These are phyloP conservation scores for Lithodes maja DNA, from an alignment of 2,888 invertebrate species.

Conservation along the genomic window DNA sequence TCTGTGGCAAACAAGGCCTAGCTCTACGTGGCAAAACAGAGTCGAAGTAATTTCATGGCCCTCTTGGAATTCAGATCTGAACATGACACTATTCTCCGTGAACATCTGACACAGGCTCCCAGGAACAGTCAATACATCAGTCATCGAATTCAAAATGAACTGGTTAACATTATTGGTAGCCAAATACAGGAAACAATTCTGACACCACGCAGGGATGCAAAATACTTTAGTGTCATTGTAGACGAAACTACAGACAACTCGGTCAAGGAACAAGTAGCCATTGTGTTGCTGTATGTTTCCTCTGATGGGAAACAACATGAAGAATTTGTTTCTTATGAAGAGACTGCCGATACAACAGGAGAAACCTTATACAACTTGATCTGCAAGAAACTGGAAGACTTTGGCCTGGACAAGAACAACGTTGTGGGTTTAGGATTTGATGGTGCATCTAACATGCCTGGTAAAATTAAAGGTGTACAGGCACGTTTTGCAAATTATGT, in stretches of 20 bases:
- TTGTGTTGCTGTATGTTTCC: neutral
- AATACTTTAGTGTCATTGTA: slow-evolving; percentile 19
- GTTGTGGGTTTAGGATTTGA: slow-evolving; percentile 35
- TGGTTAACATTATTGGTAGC: slow-evolving; percentile 27
- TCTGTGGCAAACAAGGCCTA: slow-evolving; percentile 27
- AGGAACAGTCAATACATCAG: slow-evolving; percentile 33
- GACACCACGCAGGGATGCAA: slow-evolving; percentile 9
- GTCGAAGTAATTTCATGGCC: slow-evolving; percentile 23
- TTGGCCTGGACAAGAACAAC: slow-evolving; percentile 31
- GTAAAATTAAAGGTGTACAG: slow-evolving; percentile 20
- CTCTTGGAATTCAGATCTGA: slow-evolving; percentile 20
- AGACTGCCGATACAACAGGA: slow-evolving; percentile 35
- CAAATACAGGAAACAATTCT: slow-evolving; percentile 25
- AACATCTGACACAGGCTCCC: slow-evolving; percentile 19
- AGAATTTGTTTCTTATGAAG: slow-evolving; percentile 28
- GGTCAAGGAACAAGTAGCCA: neutral
- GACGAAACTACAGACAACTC: neutral
- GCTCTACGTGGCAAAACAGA: slow-evolving; percentile 26
- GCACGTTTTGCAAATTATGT: slow-evolving; percentile 28
- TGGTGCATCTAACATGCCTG: slow-evolving; percentile 26
- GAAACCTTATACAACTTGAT: slow-evolving; percentile 23
- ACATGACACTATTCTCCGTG: slow-evolving; percentile 20
- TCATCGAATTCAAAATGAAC: slow-evolving; percentile 28
- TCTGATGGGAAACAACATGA: slow-evolving; percentile 26
- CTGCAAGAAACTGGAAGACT: slow-evolving; percentile 33